Evolutionary conservation across 2,888 invertebrate species (phyloP).

Genomic region (Mimumesa dahlbomi): DNA sequence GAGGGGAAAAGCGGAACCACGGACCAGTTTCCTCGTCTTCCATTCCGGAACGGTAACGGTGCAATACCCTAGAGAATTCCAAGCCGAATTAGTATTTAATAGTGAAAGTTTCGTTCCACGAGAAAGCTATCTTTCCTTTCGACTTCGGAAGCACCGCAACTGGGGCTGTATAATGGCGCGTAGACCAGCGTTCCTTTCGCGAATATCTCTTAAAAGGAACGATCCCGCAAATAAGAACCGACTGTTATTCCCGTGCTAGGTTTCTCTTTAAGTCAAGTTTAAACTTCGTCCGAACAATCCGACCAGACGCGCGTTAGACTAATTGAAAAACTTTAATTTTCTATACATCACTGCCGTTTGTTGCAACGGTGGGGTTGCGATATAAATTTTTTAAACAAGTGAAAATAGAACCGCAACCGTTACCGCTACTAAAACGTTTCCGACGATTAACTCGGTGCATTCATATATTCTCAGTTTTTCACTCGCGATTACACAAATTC

Average conservation of each 20-base stretch:
- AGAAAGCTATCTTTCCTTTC: constrained; percentile 52
- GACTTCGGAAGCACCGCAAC: constrained; percentile 27
- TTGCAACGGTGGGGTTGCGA: too few relatives aligned
- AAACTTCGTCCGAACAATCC: constrained; percentile 34
- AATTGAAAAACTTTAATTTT: constrained; percentile 33
- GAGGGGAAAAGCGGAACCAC: constrained; percentile 16
- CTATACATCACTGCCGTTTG: not conserved
- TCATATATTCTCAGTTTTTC: too few relatives aligned
- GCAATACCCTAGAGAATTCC: constrained; percentile 53
- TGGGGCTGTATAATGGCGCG: constrained; percentile 16
- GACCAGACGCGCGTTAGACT: constrained; percentile 35
- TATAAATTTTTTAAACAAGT: too few relatives aligned
- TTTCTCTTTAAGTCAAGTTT: constrained; percentile 36
- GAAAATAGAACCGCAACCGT: too few relatives aligned
- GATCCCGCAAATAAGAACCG: constrained; percentile 52
- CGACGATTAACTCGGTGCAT: too few relatives aligned
- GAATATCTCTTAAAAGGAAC: constrained; percentile 53
- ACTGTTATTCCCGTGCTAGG: constrained; percentile 33
- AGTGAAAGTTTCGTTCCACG: constrained; percentile 67
- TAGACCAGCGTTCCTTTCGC: constrained; percentile 16
- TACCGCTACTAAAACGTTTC: too few relatives aligned
- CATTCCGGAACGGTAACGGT: constrained; percentile 41
- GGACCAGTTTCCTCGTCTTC: constrained; percentile 43
- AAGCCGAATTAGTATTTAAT: constrained; percentile 73
- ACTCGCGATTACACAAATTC: too few relatives aligned